These are phyloP conservation scores for Planiliza haematocheilus DNA, from an alignment of 2,113 vertebrate species.

Conservation along the genomic window DNA sequence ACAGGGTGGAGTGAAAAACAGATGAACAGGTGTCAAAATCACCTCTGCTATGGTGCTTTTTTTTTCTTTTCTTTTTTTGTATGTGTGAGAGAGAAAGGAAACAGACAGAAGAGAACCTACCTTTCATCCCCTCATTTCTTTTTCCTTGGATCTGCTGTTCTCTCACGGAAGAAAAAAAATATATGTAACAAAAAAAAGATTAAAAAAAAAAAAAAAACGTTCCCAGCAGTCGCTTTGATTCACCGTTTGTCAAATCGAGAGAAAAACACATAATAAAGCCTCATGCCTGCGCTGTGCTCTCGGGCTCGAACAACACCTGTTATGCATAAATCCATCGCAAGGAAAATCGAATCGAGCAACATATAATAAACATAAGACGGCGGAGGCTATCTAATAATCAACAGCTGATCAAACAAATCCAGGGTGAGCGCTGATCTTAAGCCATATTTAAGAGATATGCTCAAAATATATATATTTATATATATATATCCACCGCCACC, in stretches of 20 bases:
- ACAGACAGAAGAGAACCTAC: slow-evolving; percentile 68
- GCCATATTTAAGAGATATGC: slow-evolving; percentile 46
- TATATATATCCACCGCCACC: slow-evolving; percentile 62
- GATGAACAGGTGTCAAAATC: slow-evolving; percentile 81
- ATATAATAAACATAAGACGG: slow-evolving; percentile 61
- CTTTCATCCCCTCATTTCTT: slow-evolving; percentile 74
- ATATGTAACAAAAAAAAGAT: not conserved
- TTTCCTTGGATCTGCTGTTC: slow-evolving; percentile 43
- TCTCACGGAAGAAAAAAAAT: not conserved
- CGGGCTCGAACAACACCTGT: slow-evolving; percentile 79
- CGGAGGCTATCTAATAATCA: slow-evolving; percentile 57
- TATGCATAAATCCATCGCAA: slow-evolving; percentile 76
- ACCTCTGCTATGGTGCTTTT: slow-evolving; percentile 51
- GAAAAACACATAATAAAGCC: slow-evolving; percentile 65
- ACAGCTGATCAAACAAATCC: slow-evolving; percentile 71
- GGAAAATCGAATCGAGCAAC: slow-evolving; percentile 50
- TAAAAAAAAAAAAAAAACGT: slow-evolving; percentile 18
- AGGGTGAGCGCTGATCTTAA: slow-evolving; percentile 36
- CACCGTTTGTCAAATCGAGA: slow-evolving; percentile 61
- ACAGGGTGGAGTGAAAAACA: slow-evolving; percentile 57
- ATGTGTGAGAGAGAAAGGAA: slow-evolving; percentile 5
- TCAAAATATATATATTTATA: not conserved
- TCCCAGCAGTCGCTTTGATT: slow-evolving; percentile 61
- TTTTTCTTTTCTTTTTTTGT: slow-evolving; percentile 7
- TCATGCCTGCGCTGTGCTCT: slow-evolving; percentile 68